phyloP scores from a whole-genome alignment of 2,888 invertebrate genomes.

The Psylliodes chrysocephalus region DNA sequence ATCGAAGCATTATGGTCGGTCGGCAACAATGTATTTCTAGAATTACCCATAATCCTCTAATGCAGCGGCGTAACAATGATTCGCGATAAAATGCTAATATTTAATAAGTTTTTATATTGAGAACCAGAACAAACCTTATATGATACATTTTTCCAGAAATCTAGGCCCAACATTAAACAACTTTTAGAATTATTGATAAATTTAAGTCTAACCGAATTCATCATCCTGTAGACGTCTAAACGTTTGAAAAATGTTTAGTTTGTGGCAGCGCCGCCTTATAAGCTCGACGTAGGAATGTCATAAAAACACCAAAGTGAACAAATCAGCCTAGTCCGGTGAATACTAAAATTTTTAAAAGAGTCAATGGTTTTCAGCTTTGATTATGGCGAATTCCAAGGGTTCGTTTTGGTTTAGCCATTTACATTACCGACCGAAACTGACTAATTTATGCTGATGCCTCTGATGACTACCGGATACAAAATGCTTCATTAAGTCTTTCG shows the following conservation, averaged over 20 bases:
- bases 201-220: no score
- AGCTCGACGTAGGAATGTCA: slow-evolving; percentile 49
- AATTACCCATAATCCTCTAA: no score
- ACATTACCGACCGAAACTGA: slow-evolving; percentile 34
- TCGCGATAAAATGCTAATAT: no score
- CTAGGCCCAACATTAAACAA: no score
- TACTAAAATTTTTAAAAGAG: slow-evolving; percentile 39
- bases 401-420: slow-evolving; percentile 31
- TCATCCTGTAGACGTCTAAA: slow-evolving; percentile 30
- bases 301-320: slow-evolving; percentile 60
- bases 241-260: slow-evolving; percentile 15
- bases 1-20: no score
- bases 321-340: slow-evolving; percentile 56
- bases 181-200: no score
- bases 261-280: slow-evolving; percentile 34
- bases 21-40: no score
- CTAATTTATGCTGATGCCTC: slow-evolving; percentile 23
- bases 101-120: no score
- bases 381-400: slow-evolving; percentile 40
- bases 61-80: no score
- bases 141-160: no score
- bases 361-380: slow-evolving; percentile 34
- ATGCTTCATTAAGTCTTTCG: slow-evolving; percentile 24
- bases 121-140: no score
- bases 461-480: slow-evolving; percentile 26